Conservation (phyloP, 1,140 invertebrate genomes). For the Drosophila suzukii region DNA sequence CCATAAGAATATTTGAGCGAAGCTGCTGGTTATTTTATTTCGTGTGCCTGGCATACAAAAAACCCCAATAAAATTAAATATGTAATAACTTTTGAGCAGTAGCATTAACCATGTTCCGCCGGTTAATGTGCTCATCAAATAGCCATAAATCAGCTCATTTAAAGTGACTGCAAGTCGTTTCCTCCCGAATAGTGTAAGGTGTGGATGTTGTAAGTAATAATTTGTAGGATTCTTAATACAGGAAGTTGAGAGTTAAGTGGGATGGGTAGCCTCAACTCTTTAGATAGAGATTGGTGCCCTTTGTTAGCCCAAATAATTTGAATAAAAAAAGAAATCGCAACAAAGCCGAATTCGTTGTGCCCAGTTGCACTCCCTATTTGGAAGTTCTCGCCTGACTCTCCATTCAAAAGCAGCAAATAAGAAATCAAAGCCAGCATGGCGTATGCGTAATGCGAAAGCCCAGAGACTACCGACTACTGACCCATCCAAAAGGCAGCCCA, state of each 20-base stretch:
- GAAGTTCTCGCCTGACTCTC: slow-evolving; percentile 38
- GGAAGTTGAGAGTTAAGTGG: slow-evolving; percentile 9
- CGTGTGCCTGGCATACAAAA: slow-evolving; percentile 36
- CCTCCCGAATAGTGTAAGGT: slow-evolving; percentile 44
- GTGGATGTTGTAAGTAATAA: slow-evolving; percentile 54
- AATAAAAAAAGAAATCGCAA: slow-evolving; percentile 47
- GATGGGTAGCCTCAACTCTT: too few relatives aligned
- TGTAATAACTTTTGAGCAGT: slow-evolving; percentile 56
- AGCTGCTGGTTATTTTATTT: slow-evolving; percentile 29
- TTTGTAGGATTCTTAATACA: slow-evolving; percentile 27
- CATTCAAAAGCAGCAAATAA: slow-evolving; percentile 27
- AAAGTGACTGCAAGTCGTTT: slow-evolving; percentile 42
- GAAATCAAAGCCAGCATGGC: slow-evolving; percentile 53
- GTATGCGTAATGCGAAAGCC: slow-evolving; percentile 69
- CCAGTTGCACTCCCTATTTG: slow-evolving; percentile 40
- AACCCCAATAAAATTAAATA: slow-evolving; percentile 51
- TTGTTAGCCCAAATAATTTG: slow-evolving; percentile 15
- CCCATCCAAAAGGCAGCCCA: slow-evolving; percentile 54
- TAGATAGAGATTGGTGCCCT: not conserved
- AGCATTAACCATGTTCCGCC: slow-evolving; percentile 23
- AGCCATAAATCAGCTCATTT: slow-evolving; percentile 78
- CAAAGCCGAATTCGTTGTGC: slow-evolving; percentile 38
- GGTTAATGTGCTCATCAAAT: slow-evolving; percentile 76
- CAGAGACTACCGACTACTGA: slow-evolving; percentile 31
- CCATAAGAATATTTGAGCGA: slow-evolving; percentile 61